Percentiles rank a stretch among this genome's conserved stretches.
Evolutionary conservation across 2,113 vertebrate species (phyloP).

Genomic region (Embiotoca jacksoni): DNA sequence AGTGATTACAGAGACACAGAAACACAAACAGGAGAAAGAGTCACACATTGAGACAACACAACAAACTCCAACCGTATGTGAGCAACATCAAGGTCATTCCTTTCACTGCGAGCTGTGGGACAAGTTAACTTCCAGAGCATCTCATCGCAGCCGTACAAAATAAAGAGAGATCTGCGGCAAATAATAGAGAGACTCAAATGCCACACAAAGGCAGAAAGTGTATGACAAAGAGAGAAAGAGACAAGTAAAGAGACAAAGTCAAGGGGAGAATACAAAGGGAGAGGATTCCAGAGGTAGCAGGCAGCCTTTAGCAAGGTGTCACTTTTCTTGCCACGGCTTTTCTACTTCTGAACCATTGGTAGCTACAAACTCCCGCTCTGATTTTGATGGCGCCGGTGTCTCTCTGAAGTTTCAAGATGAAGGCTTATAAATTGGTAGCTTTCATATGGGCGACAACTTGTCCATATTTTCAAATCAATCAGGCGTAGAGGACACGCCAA

Average conservation of each 20-base stretch:
- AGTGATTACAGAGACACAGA: slow-evolving; percentile 68
- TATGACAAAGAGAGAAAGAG: slow-evolving; percentile 54
- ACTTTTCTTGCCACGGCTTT: slow-evolving; percentile 63
- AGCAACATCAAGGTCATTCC: slow-evolving; percentile 73
- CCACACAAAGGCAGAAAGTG: slow-evolving; percentile 34
- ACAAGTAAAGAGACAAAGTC: slow-evolving; percentile 53
- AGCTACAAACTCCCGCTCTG: slow-evolving; percentile 72
- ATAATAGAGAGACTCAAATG: slow-evolving; percentile 38
- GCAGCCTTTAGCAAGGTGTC: slow-evolving; percentile 73
- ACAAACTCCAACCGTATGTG: slow-evolving; percentile 26
- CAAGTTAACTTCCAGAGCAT: slow-evolving; percentile 61
- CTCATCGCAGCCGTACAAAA: slow-evolving; percentile 45
- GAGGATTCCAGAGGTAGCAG: slow-evolving; percentile 52
- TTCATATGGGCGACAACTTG: slow-evolving; percentile 82
- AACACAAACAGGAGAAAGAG: slow-evolving; percentile 62
- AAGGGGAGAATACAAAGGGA: slow-evolving; percentile 44
- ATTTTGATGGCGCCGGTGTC: slow-evolving; percentile 63
- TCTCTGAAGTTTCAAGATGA: slow-evolving; percentile 80
- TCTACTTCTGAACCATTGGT: slow-evolving; percentile 68
- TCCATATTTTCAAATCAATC: slow-evolving; percentile 86
- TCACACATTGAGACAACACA: slow-evolving; percentile 15
- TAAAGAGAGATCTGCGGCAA: slow-evolving; percentile 40
- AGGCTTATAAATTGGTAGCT: slow-evolving; percentile 83
- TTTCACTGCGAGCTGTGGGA: slow-evolving; percentile 51
- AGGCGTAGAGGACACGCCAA: slow-evolving; percentile 82